These are phyloP conservation scores for Cheilosia variabilis DNA, from an alignment of 2,888 invertebrate species.

Conservation along the genomic window DNA sequence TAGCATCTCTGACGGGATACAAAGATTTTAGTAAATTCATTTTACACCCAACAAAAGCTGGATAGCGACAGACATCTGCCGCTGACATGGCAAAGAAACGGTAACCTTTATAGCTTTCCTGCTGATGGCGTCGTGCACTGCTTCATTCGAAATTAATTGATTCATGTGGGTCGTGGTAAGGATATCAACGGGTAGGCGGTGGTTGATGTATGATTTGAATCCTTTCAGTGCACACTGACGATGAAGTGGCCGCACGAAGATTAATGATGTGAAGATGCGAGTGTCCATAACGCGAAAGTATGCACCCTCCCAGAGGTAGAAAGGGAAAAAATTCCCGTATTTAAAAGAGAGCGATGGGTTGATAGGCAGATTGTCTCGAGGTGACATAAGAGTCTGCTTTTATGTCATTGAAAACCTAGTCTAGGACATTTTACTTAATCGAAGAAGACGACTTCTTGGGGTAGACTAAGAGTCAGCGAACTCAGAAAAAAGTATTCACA, in stretches of 20 bases:
- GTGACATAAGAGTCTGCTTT: constrained; percentile 25
- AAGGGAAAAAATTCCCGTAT: constrained; percentile 12
- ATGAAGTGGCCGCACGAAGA: constrained; percentile 11
- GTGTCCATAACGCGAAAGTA: neutral
- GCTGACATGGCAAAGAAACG: neutral
- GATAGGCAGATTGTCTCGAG: constrained; percentile 27
- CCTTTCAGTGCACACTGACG: neutral
- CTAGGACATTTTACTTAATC: constrained; percentile 21
- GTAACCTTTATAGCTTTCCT: neutral
- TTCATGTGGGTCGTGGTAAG: neutral
- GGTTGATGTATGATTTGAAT: neutral
- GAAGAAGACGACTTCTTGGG: neutral
- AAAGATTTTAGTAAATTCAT: neutral
- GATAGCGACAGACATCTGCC: constrained; percentile 6
- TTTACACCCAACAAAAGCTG: neutral
- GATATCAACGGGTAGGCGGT: neutral
- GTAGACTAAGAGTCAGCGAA: constrained; percentile 2
- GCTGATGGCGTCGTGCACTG: neutral
- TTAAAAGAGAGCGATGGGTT: constrained; percentile 11
- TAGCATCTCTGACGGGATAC: neutral
- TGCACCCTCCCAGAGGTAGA: constrained; percentile 8
- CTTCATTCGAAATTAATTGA: constrained; percentile 30
- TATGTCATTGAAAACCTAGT: constrained; percentile 32
- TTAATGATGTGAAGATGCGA: constrained; percentile 22
- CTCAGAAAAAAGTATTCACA: neutral